Conservation (phyloP, 1,140 invertebrate genomes). For the Lasioglossum albipes region DNA sequence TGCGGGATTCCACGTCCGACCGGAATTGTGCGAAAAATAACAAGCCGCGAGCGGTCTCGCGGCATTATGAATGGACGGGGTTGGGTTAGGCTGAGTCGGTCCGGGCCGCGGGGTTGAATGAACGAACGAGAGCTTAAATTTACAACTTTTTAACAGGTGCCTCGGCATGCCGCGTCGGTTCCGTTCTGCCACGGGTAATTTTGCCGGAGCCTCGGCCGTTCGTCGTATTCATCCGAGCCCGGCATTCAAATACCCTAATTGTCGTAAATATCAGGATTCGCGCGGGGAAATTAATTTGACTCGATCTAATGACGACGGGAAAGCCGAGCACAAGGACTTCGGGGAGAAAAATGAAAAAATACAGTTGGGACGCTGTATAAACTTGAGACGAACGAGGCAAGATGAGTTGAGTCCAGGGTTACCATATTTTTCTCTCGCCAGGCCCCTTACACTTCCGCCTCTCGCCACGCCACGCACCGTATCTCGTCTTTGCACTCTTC, state of each 20-base stretch:
- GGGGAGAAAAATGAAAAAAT: no score
- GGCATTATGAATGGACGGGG: constrained; percentile 6
- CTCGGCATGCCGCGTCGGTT: no score
- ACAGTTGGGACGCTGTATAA: no score
- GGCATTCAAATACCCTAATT: not conserved
- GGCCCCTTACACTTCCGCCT: no score
- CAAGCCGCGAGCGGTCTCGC: not conserved
- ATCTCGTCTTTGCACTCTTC: no score
- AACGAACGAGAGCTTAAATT: not conserved
- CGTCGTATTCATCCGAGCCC: not conserved
- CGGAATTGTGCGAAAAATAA: constrained; percentile 31
- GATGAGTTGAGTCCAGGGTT: no score
- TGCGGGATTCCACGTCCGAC: not conserved
- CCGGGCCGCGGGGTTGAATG: not conserved
- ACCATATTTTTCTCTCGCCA: no score
- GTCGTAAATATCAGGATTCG: not conserved
- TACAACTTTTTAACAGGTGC: not conserved
- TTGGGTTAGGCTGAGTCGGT: no score
- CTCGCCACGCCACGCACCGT: no score
- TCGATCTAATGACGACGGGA: not conserved
- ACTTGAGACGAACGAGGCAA: no score
- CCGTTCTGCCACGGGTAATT: not conserved
- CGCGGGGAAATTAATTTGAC: constrained; percentile 6
- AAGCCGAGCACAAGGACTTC: no score
- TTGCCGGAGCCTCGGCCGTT: not conserved